phyloP scores from a whole-genome alignment of 2,113 vertebrate genomes.

The Odontesthes bonariensis region DNA sequence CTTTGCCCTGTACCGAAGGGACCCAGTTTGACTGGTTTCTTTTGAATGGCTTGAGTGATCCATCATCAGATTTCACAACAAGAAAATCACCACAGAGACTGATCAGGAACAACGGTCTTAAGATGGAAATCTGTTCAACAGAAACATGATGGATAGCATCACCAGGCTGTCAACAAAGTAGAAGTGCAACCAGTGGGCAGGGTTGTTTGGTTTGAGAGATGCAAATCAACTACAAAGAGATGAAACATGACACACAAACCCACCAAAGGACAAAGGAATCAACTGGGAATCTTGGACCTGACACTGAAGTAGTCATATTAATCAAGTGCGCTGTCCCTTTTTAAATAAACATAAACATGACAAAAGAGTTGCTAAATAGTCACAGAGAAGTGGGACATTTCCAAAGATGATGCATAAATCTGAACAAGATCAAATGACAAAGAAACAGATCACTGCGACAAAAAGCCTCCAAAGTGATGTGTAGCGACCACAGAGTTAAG shows the following conservation, averaged over 20 bases:
- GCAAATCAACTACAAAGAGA: not conserved
- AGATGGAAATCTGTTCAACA: not conserved
- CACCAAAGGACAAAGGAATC: not conserved
- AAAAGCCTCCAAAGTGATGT: not conserved
- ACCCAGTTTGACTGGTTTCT: slow-evolving; percentile 74
- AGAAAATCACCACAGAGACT: slow-evolving; percentile 30
- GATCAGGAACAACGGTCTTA: not conserved
- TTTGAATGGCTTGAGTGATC: slow-evolving; percentile 43
- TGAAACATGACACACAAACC: too few species aligned
- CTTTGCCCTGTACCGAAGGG: slow-evolving; percentile 19
- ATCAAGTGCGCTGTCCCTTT: too few species aligned
- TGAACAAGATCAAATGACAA: too few species aligned
- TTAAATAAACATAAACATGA: too few species aligned
- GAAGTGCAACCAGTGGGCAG: not conserved
- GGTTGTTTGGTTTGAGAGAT: not conserved
- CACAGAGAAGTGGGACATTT: too few species aligned
- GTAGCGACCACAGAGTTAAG: too few species aligned
- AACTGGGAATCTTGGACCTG: too few species aligned
- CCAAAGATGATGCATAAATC: too few species aligned
- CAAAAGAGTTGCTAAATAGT: too few species aligned
- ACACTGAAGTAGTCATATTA: too few species aligned
- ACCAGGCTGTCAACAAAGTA: not conserved
- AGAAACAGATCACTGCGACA: not conserved
- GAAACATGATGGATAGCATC: not conserved
- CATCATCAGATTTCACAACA: slow-evolving; percentile 66